phyloP scores from a whole-genome alignment of 2,113 vertebrate genomes.

The Prionailurus bengalensis region DNA sequence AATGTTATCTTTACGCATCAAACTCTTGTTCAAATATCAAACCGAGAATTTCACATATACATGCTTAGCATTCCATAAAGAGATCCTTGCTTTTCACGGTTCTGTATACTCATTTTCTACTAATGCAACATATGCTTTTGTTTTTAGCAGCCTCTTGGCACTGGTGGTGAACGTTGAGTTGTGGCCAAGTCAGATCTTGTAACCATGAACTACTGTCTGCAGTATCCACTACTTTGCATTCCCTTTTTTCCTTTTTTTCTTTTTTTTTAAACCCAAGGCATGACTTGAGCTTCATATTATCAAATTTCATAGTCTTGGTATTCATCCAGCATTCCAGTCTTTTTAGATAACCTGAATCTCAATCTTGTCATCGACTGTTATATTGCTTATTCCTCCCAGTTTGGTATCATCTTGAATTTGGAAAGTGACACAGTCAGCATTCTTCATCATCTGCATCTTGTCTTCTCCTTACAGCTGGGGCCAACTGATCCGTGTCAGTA shows the following conservation, averaged over 20 bases:
- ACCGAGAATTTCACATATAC: background rate
- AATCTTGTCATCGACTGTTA: slow-evolving; percentile 58
- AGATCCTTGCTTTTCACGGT: background rate
- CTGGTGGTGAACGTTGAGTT: background rate
- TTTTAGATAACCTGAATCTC: slow-evolving; percentile 61
- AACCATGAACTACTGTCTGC: slow-evolving; percentile 24
- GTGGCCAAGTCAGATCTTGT: background rate
- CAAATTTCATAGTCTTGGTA: slow-evolving; percentile 50
- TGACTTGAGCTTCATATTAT: slow-evolving; percentile 47
- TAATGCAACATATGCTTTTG: background rate
- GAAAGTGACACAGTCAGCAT: background rate
- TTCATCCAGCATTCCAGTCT: slow-evolving; percentile 55
- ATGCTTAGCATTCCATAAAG: background rate
- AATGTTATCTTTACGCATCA: background rate
- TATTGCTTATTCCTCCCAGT: slow-evolving; percentile 38
- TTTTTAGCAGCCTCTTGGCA: background rate
- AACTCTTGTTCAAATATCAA: background rate
- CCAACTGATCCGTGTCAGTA: background rate
- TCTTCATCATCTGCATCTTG: background rate
- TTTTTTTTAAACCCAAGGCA: background rate
- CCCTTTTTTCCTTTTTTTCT: background rate
- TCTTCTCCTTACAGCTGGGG: slow-evolving; percentile 26
- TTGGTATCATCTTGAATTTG: slow-evolving; percentile 65
- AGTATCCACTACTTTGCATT: background rate
- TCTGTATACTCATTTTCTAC: background rate